Conservation (phyloP, 2,797 vertebrate genomes). For the Ptychadena robeensis region DNA sequence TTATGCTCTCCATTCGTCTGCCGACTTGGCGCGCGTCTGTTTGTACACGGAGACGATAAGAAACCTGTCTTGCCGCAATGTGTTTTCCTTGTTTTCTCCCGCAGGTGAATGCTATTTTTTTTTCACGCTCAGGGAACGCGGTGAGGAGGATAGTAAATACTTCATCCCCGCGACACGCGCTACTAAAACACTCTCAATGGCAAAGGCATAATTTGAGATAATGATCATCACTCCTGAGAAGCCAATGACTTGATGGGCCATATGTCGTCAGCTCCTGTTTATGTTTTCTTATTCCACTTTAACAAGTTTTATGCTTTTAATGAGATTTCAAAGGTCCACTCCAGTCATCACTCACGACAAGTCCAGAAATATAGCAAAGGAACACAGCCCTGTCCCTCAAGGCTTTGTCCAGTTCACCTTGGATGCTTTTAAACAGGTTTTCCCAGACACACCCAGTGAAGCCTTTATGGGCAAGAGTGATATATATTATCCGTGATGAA, state of each 20-base stretch:
- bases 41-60: conserved; percentile 21
- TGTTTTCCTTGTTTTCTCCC: conserved; percentile 17
- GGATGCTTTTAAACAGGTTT: too few relatives aligned
- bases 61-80: conserved; percentile 23
- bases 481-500: too few relatives aligned
- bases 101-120: conserved; percentile 45
- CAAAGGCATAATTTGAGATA: conserved; percentile 53
- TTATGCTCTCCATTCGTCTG: conserved; percentile 22
- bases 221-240: conserved; percentile 50
- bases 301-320: conserved; percentile 15
- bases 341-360: background rate
- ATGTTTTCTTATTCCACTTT: conserved; percentile 41
- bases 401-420: too few relatives aligned
- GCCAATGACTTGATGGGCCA: conserved; percentile 45
- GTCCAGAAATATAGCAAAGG: background rate
- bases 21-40: conserved; percentile 14
- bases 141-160: conserved; percentile 46
- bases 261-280: conserved; percentile 42
- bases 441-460: too few relatives aligned
- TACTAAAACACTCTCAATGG: conserved; percentile 53
- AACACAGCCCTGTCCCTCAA: background rate
- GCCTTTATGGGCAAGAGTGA: too few relatives aligned
- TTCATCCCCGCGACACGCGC: conserved; percentile 2
- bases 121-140: conserved; percentile 52
- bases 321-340: background rate